These are phyloP conservation scores for Orientallactaga sibirica DNA, from an alignment of 2,797 vertebrate species.

Conservation along the genomic window DNA sequence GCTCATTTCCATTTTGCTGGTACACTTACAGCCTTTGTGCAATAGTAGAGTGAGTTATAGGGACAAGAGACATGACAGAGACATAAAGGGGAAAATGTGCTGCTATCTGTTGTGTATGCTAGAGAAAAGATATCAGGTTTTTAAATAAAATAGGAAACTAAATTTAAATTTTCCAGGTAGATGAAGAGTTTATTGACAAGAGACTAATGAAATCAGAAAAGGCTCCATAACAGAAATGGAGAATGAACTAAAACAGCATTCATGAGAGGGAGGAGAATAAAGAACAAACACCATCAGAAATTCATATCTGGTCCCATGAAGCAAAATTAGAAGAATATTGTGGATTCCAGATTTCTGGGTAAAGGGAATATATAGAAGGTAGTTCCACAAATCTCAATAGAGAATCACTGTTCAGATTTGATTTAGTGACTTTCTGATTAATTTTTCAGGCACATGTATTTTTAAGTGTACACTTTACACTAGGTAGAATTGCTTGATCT, in stretches of 20 bases:
- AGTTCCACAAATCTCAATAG: not conserved
- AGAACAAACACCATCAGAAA: not conserved
- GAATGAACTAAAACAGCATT: not conserved
- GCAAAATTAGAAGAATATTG: not conserved
- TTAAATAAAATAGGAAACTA: not conserved
- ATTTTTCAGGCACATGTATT: not conserved
- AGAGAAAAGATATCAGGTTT: not conserved
- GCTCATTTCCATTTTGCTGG: not conserved
- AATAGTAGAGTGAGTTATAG: not conserved
- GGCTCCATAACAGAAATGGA: not conserved
- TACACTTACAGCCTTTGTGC: not conserved
- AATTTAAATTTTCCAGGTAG: slow-evolving; percentile 25
- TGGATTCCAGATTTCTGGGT: not conserved
- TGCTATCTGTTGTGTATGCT: too few species aligned
- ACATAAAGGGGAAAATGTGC: not conserved
- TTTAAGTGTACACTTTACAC: not conserved
- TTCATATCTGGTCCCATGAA: not conserved
- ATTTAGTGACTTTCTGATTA: not conserved
- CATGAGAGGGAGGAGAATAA: not conserved
- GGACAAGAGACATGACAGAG: not conserved
- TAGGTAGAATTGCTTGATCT: not conserved
- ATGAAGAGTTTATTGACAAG: not conserved
- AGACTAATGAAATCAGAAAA: not conserved
- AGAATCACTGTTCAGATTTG: not conserved
- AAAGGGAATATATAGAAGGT: not conserved